Conservation (phyloP, 2,888 invertebrate species). For the Drosophila conformis region DNA sequence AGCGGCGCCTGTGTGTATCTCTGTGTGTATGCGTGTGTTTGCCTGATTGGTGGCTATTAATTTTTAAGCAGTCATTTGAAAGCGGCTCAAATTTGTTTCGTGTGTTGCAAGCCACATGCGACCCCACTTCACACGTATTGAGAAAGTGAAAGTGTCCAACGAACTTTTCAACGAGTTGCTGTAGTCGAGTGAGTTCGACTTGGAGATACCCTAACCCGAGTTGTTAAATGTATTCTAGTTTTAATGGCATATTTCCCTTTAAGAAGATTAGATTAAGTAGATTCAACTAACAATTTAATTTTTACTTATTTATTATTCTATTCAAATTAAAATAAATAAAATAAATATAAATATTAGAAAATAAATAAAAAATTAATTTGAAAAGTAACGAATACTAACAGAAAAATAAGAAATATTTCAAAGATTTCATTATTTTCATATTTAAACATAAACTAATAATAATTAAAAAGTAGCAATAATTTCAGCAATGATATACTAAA, state of each 20-base stretch:
- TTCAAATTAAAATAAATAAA: too few species aligned
- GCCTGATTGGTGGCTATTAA: slow-evolving; percentile 64
- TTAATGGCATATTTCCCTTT: not conserved
- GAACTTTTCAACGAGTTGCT: slow-evolving; percentile 54
- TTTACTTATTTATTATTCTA: too few species aligned
- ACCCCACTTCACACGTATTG: slow-evolving; percentile 32
- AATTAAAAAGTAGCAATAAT: too few species aligned
- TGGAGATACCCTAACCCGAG: not conserved
- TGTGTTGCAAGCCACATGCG: slow-evolving; percentile 57
- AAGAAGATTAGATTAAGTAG: not conserved
- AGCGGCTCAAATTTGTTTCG: slow-evolving; percentile 75
- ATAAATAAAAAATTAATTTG: too few species aligned
- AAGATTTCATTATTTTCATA: too few species aligned
- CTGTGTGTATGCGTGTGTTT: slow-evolving; percentile 9
- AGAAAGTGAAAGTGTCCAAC: slow-evolving; percentile 68
- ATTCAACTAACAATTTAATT: not conserved
- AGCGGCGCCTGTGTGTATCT: slow-evolving; percentile 33
- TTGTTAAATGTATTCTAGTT: not conserved
- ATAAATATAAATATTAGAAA: too few species aligned
- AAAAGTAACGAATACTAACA: too few species aligned
- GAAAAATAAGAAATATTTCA: not conserved
- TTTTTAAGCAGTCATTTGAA: slow-evolving; percentile 71
- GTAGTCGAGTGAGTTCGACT: not conserved
- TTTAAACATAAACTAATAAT: not conserved
- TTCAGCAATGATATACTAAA: not conserved